Base-by-base conservation (phyloP, 2,888 invertebrate species). In the Euplagia quadripunctaria region DNA sequence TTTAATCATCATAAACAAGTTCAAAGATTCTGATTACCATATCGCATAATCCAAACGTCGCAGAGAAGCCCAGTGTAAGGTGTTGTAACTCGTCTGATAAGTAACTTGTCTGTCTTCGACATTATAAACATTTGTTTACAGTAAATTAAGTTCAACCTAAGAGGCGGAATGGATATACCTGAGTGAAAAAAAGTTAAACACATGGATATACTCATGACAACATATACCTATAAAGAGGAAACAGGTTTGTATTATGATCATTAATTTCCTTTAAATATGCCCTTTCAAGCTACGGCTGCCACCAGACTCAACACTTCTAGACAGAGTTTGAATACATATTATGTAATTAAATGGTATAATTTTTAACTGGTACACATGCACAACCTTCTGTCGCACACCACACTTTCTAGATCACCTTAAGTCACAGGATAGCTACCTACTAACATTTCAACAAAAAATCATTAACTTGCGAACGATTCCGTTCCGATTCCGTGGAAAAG, bases 401-500 rank as follows among this genome's bases (percentile, higher is more conserved):
- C 9, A 46, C 61, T 61, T 61, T 61, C 20, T 31, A 61, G 12
- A 61, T 14, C 31, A 61, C 14, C 61, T 14, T 31, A 31, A 31
- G 20, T 61, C 31, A 61, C 31, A 31, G 12, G 14, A 31, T 20
- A 58, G 20, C 14, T 43, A n/a, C 20, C 14, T 43, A n/a, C 20
- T 68, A 16, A 68, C 42, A 14, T 20, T 58, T 20, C 55, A 55
- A 43, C 43, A 68, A 58, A 17, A 55, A 58, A 52, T 20, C 58
- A 55, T 58, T 42, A 20, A 4, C 43, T 55, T 20, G 58, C 55
- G 55, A 68, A 63, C 55, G 42, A 63, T 55, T 14, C n/a, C 14
- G 17, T 43, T 42, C n/a, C 61, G 65, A 61, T 65, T 31, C 64
- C 64, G 61, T 55, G 55, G 71, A 68, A 61, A 65, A 61, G 42